Evolutionary conservation across 2,113 vertebrate genomes (phyloP).

Genomic region (pig (Sus scrofa)): T2T-Sscrofa CM000830.6:109760001-109760500

Average conservation of each 20-base stretch:
- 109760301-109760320: background rate
- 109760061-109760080: no score
- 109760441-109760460: background rate
- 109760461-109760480: constrained; percentile 6
- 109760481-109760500: no score
- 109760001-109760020: no score
- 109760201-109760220: constrained; percentile 1
- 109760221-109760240: background rate
- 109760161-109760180: constrained; percentile 4
- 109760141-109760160: no score
- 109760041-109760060: no score
- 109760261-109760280: constrained; percentile 35
- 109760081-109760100: no score
- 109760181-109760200: background rate
- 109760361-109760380: background rate
- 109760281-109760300: background rate
- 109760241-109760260: background rate
- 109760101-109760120: no score
- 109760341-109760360: background rate
- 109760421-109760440: constrained; percentile 10
- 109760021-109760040: no score
- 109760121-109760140: no score
- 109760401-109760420: background rate
- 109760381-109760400: background rate
- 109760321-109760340: constrained; percentile 16